These are phyloP conservation scores for Pseudococcus longispinus DNA, from an alignment of 2,888 invertebrate species.

Conservation along the genomic window DNA sequence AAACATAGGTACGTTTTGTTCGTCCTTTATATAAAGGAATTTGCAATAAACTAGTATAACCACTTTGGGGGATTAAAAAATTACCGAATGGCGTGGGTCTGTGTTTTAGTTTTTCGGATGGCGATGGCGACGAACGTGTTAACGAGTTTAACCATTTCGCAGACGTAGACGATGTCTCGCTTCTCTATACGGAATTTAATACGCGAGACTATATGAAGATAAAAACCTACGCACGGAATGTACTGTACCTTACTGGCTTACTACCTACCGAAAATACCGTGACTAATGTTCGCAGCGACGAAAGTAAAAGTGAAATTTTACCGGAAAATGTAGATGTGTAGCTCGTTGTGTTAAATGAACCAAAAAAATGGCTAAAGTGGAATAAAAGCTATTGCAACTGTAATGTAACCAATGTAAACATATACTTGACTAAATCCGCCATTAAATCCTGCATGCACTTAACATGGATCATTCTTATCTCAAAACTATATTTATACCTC, in stretches of 20 bases:
- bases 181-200: background rate
- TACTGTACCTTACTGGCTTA: background rate
- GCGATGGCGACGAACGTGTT: background rate
- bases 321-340: background rate
- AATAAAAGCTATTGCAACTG: background rate
- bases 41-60: constrained; percentile 21
- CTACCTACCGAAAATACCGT: background rate
- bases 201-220: background rate
- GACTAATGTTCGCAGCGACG: background rate
- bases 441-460: background rate
- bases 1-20: background rate
- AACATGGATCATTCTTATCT: background rate
- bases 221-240: constrained; percentile 1
- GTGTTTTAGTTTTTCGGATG: background rate
- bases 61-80: constrained; percentile 32
- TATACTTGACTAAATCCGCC: background rate
- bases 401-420: background rate
- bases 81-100: constrained; percentile 15
- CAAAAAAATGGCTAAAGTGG: background rate
- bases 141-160: background rate
- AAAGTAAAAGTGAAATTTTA: constrained; percentile 23
- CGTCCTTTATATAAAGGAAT: constrained; percentile 8
- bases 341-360: background rate
- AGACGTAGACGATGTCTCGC: constrained; percentile 19
- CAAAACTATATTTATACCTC: background rate